Evolutionary conservation across 2,113 vertebrate genomes (phyloP).

Genomic region (Scolopax mira): DNA sequence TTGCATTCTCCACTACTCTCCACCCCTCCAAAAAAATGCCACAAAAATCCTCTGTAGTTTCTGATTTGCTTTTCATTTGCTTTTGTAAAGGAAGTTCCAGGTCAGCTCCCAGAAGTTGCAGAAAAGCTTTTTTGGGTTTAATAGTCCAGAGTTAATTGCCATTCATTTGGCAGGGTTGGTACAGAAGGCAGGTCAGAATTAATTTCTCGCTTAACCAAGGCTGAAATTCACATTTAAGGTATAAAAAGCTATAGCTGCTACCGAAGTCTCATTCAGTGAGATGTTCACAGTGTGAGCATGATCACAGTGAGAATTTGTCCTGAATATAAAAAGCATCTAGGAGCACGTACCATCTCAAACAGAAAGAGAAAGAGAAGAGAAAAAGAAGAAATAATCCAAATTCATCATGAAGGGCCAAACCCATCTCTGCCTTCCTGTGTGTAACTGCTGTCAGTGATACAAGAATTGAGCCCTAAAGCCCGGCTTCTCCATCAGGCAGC

Average conservation of each 20-base stretch:
- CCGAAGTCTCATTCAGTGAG: slow-evolving; percentile 3
- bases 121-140: slow-evolving; percentile 64
- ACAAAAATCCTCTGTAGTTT: not conserved
- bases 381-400: slow-evolving; percentile 11
- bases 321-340: slow-evolving; percentile 20
- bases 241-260: slow-evolving; percentile 7
- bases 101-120: slow-evolving; percentile 60
- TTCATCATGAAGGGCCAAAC: not conserved
- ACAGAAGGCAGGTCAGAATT: slow-evolving; percentile 20
- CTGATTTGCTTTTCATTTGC: slow-evolving; percentile 24
- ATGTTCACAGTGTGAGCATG: no score
- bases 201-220: slow-evolving; percentile 32
- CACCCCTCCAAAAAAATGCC: not conserved
- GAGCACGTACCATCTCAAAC: not conserved
- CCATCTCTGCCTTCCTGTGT: not conserved
- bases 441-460: not conserved
- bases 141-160: slow-evolving; percentile 60
- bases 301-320: not conserved
- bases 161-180: slow-evolving; percentile 61
- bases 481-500: not conserved
- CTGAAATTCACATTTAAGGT: slow-evolving; percentile 33
- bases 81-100: slow-evolving; percentile 50
- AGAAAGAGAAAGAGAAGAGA: not conserved
- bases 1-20: not conserved
- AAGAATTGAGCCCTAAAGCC: not conserved